Evolutionary conservation across 35 echinoderm and acorn worm species (phyloP).

Genomic region (Ophiothrix spiculata): DNA sequence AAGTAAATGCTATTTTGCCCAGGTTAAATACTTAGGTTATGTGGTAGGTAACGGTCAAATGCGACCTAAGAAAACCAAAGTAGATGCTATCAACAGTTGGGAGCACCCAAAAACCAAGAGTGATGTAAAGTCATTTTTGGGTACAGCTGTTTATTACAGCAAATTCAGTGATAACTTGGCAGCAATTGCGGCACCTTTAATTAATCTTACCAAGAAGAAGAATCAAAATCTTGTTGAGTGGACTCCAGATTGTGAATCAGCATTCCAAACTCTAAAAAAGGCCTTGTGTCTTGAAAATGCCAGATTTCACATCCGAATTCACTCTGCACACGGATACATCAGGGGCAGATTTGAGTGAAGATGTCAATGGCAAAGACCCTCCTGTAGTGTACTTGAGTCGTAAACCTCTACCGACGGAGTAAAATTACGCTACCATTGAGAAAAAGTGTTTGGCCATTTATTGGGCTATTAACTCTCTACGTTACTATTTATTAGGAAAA

Average conservation of each 20-base stretch:
- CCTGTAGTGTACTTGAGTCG: slow-evolving; percentile 41
- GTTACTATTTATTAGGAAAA: slow-evolving; percentile 9
- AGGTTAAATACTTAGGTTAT: slow-evolving; percentile 54
- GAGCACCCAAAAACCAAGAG: slow-evolving; percentile 33
- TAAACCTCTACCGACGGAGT: slow-evolving; percentile 7
- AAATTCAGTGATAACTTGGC: slow-evolving; percentile 52
- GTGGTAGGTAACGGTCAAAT: slow-evolving; percentile 24
- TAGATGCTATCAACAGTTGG: slow-evolving; percentile 30
- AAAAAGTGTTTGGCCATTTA: slow-evolving; percentile 6
- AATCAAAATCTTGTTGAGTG: slow-evolving; percentile 35
- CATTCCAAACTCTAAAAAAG: slow-evolving; percentile 7
- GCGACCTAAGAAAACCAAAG: slow-evolving; percentile 29
- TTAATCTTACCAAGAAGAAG: slow-evolving; percentile 41
- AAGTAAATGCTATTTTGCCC: slow-evolving; percentile 39
- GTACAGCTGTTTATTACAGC: slow-evolving; percentile 45
- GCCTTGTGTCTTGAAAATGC: slow-evolving; percentile 6
- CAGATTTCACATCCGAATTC: neutral
- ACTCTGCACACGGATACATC: neutral
- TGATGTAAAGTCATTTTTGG: slow-evolving; percentile 44
- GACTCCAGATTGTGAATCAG: slow-evolving; percentile 25
- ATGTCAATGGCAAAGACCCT: slow-evolving; percentile 23
- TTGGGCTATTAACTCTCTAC: slow-evolving; percentile 6
- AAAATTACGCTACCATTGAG: slow-evolving; percentile 25
- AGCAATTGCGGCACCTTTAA: slow-evolving; percentile 42
- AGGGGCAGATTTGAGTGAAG: neutral